These are phyloP conservation scores for Glareola pratincola DNA, from an alignment of 2,113 vertebrate genomes.

Conservation along the genomic window DNA sequence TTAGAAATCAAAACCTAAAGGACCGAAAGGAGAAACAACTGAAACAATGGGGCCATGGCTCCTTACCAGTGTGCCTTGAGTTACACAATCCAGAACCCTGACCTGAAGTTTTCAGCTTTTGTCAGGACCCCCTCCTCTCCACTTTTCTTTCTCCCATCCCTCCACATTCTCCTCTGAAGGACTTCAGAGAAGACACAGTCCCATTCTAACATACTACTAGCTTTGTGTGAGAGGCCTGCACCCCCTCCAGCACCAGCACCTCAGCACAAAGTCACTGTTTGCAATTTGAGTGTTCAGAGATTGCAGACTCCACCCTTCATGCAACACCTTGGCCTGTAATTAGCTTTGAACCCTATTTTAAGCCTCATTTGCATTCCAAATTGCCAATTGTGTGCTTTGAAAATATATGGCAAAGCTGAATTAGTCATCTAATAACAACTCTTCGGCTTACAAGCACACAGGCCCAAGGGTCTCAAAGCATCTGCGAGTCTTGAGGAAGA, in stretches of 20 bases:
- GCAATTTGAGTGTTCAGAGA: neutral
- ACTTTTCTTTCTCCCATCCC: neutral
- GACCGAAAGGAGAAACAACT: neutral
- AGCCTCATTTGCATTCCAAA: constrained; percentile 30
- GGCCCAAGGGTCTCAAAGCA: constrained; percentile 18
- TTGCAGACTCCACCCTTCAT: constrained; percentile 4
- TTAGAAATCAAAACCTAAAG: neutral
- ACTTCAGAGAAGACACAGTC: neutral
- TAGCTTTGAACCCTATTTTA: constrained; percentile 56
- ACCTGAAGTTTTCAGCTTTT: neutral
- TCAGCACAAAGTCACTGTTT: neutral
- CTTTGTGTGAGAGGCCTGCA: neutral
- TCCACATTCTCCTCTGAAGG: neutral
- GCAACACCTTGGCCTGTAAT: constrained; percentile 37
- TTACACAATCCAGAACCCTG: neutral
- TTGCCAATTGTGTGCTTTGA: constrained; percentile 14
- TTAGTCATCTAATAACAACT: constrained; percentile 54
- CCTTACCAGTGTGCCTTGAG: neutral
- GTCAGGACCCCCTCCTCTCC: neutral
- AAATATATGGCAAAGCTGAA: constrained; percentile 15
- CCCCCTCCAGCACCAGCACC: neutral
- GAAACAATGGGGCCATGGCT: neutral
- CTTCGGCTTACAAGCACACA: neutral
- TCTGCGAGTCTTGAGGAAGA: neutral
- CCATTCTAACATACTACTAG: neutral